phyloP scores from a whole-genome alignment of 1,140 invertebrate species.

The Halictus rubicundus region DNA sequence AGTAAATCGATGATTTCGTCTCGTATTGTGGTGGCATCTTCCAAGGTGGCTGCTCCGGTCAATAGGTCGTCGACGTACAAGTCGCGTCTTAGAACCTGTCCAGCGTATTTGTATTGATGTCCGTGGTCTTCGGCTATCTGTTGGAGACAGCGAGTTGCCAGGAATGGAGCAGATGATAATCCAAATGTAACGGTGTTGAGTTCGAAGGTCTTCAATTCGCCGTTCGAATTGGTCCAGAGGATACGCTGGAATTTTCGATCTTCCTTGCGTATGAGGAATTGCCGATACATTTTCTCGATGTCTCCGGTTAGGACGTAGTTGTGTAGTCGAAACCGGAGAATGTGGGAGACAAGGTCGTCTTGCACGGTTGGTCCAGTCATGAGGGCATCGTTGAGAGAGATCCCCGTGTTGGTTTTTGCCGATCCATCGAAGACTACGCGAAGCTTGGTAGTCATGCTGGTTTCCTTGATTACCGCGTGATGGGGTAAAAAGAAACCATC shows the following conservation, averaged over 20 bases:
- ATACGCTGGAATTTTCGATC: background rate
- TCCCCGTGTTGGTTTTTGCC: too few species aligned
- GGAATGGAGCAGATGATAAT: background rate
- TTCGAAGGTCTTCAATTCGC: background rate
- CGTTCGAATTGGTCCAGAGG: background rate
- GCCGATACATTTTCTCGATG: constrained; percentile 19
- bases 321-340: background rate
- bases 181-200: too few species aligned
- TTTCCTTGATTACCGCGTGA: background rate
- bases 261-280: background rate
- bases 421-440: too few species aligned
- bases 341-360: background rate
- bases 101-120: background rate
- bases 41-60: background rate
- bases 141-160: background rate
- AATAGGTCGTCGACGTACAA: constrained; percentile 24
- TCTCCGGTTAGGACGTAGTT: background rate
- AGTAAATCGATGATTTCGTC: background rate
- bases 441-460: background rate
- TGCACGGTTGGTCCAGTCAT: too few species aligned
- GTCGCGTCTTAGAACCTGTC: background rate
- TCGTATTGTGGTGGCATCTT: background rate
- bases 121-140: constrained; percentile 3
- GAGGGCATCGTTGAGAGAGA: too few species aligned
- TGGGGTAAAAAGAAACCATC: background rate